Evolutionary conservation across 2,797 vertebrate genomes (phyloP), one percentile per base, ranked within the genome.

Genomic region (Gymnoscopelus braueri): DNA sequence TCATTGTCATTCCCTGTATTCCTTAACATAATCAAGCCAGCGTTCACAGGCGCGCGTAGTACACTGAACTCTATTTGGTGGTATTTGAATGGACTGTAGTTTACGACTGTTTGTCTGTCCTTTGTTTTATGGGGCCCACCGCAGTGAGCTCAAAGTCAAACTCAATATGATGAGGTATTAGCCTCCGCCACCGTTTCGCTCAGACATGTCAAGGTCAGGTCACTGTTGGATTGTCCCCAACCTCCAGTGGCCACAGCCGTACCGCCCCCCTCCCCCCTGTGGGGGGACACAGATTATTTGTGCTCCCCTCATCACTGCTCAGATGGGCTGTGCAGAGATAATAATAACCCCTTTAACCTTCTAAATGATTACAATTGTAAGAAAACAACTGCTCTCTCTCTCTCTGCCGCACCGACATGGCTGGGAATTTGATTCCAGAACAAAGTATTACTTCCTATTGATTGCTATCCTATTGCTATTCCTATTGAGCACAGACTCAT

Each of bases 201-300:
- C 90, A 88, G 83, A 89, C 87, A 75, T 90, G 93, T 93, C 93
- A 94, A 94, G 92, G 93, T 93, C 90, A 81, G 93, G 91, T 91
- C 87, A 89, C 77, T 52, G 74, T 66, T 88, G 88, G 89, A 92
- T 89, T 86, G 85, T 87, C 80, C 81, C 67, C 79, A 79, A 70
- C 81, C 29, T 26, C 63, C 26, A 44, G 39, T 44, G 39, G 39
- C 65, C 49, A 13, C 81, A 69, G 77, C 69, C 81, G 79, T 2
- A 1, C 83, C 48, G 49, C 77, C 78, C 82, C 71, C 69, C 81
- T 87, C 88, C 82, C 77, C 60, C 78, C 77, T 75, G 84, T 67
- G 81, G 80, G 73, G 73, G 87, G 83, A 86, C 65, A 69, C 61
- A 80, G 79, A 81, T 91, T 84, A 92, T 91, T 91, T 92, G 89